Percentiles rank a stretch among this genome's conserved stretches.
Conservation (phyloP, 1,140 invertebrate species). For the Leptinotarsa undecemlineata region DNA sequence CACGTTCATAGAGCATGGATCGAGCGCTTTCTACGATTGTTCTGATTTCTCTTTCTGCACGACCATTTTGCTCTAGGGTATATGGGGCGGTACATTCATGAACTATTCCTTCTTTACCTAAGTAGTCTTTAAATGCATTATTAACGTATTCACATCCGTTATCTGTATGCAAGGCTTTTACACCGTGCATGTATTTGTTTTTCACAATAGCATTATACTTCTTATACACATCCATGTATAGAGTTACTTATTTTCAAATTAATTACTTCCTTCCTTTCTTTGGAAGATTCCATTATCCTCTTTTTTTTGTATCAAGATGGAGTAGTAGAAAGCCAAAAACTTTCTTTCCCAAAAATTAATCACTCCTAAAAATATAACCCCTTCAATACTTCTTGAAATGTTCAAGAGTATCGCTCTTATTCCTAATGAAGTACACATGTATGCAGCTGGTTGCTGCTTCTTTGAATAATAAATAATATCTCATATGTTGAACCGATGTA, state of each 20-base stretch:
- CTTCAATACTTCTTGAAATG: conserved; percentile 37
- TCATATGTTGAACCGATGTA: conserved; percentile 16
- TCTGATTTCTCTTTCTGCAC: conserved; percentile 1
- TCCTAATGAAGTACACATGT: not conserved
- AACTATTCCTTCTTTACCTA: not conserved
- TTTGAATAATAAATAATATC: not conserved
- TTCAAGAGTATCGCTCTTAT: not conserved
- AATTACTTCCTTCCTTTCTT: no score
- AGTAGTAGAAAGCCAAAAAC: no score
- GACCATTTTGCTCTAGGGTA: not conserved
- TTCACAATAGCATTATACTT: not conserved
- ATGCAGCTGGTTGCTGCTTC: not conserved
- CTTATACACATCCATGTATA: no score
- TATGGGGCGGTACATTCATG: not conserved
- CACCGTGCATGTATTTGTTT: not conserved
- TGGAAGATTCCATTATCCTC: no score
- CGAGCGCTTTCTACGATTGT: not conserved
- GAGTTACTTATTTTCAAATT: no score
- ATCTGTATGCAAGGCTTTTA: not conserved
- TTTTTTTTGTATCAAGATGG: no score
- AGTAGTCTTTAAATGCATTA: not conserved
- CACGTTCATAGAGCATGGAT: not conserved
- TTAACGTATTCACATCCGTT: not conserved
- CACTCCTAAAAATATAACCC: no score
- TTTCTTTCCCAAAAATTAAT: no score